Evolutionary conservation across 2,113 vertebrate species (phyloP).

Genomic region (Microcebus griseorufus): DNA sequence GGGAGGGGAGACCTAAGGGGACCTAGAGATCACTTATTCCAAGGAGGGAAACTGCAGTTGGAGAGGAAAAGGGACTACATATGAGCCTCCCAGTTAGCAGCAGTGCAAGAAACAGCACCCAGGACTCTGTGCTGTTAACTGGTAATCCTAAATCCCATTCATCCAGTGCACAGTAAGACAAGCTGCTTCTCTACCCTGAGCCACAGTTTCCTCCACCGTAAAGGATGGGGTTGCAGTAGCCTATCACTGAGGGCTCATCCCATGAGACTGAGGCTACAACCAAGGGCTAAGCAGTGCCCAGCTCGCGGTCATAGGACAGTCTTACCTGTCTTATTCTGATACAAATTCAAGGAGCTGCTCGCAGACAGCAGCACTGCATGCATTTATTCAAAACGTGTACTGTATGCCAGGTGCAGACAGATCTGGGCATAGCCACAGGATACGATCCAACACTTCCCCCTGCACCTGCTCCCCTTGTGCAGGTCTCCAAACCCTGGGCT

Average conservation of each 20-base stretch:
- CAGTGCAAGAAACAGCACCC: neutral
- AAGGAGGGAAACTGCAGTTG: neutral
- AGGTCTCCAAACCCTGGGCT: neutral
- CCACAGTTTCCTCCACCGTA: neutral
- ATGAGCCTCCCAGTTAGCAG: fast-evolving
- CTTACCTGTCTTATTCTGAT: neutral
- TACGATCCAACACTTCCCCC: fast-evolving
- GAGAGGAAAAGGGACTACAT: neutral
- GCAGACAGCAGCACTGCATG: neutral
- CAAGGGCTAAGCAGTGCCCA: neutral
- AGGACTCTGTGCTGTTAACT: too few relatives aligned
- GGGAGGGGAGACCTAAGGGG: neutral
- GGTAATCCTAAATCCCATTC: neutral
- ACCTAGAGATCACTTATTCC: neutral
- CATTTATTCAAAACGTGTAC: neutral
- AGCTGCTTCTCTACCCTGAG: neutral
- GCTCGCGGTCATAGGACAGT: fast-evolving
- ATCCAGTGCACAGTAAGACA: fast-evolving
- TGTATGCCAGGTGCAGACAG: neutral
- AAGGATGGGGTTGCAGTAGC: neutral
- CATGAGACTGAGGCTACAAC: neutral
- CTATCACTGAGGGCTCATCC: neutral
- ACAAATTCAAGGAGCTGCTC: neutral
- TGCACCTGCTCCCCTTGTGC: neutral
- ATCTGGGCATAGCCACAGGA: neutral